phyloP scores from a whole-genome alignment of 2,888 invertebrate species.

The Sicus ferrugineus region DNA sequence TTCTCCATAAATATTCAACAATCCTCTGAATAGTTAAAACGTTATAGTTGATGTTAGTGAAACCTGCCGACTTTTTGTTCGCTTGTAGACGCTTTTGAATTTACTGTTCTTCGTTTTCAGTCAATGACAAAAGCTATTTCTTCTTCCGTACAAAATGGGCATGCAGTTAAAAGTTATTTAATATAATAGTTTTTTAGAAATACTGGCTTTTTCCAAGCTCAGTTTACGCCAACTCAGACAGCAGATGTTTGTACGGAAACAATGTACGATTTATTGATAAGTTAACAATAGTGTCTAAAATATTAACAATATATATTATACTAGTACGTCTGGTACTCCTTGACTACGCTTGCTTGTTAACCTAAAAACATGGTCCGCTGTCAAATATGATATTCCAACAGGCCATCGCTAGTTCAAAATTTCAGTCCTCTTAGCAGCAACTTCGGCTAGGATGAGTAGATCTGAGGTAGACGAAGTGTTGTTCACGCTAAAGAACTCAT shows the following conservation, averaged over 20 bases:
- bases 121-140: too few species aligned
- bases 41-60: too few species aligned
- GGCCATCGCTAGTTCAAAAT: slow-evolving; percentile 46
- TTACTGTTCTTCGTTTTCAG: too few species aligned
- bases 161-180: too few species aligned
- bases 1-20: too few species aligned
- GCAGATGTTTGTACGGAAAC: background rate
- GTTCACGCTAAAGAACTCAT: slow-evolving; percentile 40
- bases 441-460: slow-evolving; percentile 63
- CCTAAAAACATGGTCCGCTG: background rate
- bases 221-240: too few species aligned
- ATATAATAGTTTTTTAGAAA: too few species aligned
- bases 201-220: too few species aligned
- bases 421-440: slow-evolving; percentile 63
- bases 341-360: slow-evolving; percentile 23
- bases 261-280: slow-evolving; percentile 22
- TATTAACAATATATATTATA: slow-evolving; percentile 18
- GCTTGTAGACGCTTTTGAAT: too few species aligned
- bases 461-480: slow-evolving; percentile 60
- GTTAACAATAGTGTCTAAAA: slow-evolving; percentile 25
- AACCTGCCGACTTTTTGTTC: too few species aligned
- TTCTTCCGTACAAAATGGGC: too few species aligned
- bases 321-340: background rate
- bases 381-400: slow-evolving; percentile 1
- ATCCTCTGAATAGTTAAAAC: too few species aligned